Percentiles rank a stretch among this genome's conserved stretches.
Conservation (phyloP, 2,113 vertebrate genomes). For the Catharus minimus region DNA sequence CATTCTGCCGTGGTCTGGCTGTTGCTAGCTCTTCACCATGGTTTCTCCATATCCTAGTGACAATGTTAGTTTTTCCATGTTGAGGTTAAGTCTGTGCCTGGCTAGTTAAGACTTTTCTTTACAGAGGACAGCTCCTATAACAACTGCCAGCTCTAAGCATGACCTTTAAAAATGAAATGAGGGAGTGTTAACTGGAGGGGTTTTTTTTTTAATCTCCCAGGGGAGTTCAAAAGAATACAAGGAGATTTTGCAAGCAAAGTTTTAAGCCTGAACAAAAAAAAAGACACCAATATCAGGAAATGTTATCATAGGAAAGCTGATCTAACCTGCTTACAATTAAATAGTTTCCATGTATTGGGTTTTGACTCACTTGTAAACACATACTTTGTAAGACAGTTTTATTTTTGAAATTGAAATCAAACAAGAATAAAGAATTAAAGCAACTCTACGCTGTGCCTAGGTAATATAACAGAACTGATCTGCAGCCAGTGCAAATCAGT, state of each 20-base stretch:
- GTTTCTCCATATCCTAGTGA: conserved; percentile 85
- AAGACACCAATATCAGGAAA: conserved; percentile 18
- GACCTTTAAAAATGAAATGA: conserved; percentile 67
- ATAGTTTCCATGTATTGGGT: not conserved
- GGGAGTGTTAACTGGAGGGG: conserved; percentile 46
- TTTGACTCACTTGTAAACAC: not conserved
- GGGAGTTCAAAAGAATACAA: conserved; percentile 49
- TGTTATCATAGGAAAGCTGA: not conserved
- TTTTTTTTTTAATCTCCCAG: conserved; percentile 26
- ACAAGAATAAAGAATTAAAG: not conserved
- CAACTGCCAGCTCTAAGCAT: conserved; percentile 67
- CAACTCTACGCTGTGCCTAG: not conserved
- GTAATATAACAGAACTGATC: not conserved
- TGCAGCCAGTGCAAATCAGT: not conserved
- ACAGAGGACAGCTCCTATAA: conserved; percentile 69
- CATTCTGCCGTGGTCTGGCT: conserved; percentile 66
- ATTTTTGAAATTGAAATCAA: not conserved
- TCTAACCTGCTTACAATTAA: conserved; percentile 25
- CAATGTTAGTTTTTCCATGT: conserved; percentile 80
- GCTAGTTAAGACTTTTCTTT: conserved; percentile 74
- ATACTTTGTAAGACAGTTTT: not conserved
- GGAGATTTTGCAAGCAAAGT: conserved; percentile 30
- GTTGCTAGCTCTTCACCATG: conserved; percentile 82
- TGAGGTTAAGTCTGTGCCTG: conserved; percentile 73
- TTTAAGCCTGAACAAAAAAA: conserved; percentile 44